Conservation (phyloP, 2,113 vertebrate species). For the Vidua chalybeata region DNA sequence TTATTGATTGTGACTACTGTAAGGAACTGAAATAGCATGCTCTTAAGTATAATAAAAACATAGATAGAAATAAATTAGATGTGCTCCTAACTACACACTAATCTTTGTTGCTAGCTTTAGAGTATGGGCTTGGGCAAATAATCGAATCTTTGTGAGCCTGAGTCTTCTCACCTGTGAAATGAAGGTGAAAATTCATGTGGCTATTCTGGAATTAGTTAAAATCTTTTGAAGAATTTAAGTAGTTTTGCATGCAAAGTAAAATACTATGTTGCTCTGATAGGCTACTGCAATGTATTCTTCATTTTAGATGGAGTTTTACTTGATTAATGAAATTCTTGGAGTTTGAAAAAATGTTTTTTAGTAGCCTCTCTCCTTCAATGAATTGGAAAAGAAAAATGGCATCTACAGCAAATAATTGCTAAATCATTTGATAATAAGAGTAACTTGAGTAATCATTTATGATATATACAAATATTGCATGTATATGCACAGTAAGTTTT, state of each 20-base stretch:
- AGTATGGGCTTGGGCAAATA: neutral
- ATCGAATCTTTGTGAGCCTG: neutral
- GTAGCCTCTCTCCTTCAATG: neutral
- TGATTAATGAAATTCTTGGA: neutral
- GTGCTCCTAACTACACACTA: neutral
- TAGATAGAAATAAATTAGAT: slow-evolving; percentile 47
- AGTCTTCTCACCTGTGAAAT: neutral
- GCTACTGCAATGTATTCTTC: neutral
- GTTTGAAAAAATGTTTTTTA: neutral
- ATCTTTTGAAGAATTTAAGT: neutral
- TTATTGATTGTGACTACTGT: slow-evolving; percentile 50
- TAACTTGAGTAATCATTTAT: neutral
- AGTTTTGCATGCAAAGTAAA: neutral
- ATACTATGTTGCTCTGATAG: neutral
- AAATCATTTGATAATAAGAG: neutral
- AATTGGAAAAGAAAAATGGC: neutral
- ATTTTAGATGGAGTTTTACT: neutral
- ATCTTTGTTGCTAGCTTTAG: neutral
- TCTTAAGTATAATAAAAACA: slow-evolving; percentile 41
- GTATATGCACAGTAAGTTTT: neutral
- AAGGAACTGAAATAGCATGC: slow-evolving; percentile 48
- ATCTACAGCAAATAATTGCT: neutral
- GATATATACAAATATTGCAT: neutral
- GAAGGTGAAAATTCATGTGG: neutral
- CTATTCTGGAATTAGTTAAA: neutral